Evolutionary conservation across 1,140 invertebrate species (phyloP), one percentile per base, ranked within the genome.

Genomic region (Prorops nasuta): DNA sequence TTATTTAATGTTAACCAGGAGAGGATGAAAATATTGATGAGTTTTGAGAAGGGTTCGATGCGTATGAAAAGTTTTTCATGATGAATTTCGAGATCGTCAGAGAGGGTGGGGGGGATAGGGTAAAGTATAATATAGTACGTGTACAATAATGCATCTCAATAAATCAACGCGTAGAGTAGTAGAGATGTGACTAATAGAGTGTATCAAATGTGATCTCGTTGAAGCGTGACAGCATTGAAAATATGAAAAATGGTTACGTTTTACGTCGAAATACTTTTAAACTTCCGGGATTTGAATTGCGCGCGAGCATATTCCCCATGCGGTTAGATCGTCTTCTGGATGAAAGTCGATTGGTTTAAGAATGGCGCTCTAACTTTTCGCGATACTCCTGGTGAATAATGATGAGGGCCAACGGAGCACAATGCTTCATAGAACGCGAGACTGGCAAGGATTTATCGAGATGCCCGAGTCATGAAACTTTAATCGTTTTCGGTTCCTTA

Each of bases 181-280:
- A n/a, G 62, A 64, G 58, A 64, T 56, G 59, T 47, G 58, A 57
- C 69, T 74, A 76, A 76, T 74, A 76, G 71, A 60, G 60, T 76
- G 70, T 74, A 75, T 75, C 69, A 71, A 75, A 67, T 67, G 67
- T 54, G 63, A 31, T 48, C 36, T 58, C 68, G 63, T 46, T 52
- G 54, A 48, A 67, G 53, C 67, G 57, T 60, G 51, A 20, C 54
- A 60, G 60, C 58, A 68, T 64, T 66, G 61, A 60, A 68, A 63
- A 65, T 64, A 72, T 72, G 70, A 73, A 62, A 69, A 69, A 71
- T 67, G 68, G 48, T 52, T 49, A 47, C 60, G 59, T 61, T 73
- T 72, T 69, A 76, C 63, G 66, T 75, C 69, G 58, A 69, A 75
- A 72, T 66, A 71, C 68, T 74, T 73, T 75, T 69, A 74, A 75